phyloP scores from a whole-genome alignment of 92 coral and sea anemone genomes.

The Bergia puertoricense region DNA sequence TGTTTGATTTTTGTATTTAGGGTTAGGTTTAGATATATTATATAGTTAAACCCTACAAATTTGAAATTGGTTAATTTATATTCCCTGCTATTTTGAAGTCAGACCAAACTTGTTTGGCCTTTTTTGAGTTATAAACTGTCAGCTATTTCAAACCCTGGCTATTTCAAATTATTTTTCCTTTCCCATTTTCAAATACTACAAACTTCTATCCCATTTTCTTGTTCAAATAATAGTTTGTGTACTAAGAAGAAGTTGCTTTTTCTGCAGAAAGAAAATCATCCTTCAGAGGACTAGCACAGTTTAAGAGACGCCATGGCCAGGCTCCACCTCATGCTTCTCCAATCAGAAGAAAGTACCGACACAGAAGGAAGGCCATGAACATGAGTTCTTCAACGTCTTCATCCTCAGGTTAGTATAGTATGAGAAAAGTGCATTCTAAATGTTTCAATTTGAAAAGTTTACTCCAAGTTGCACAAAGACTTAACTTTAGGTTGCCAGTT shows the following conservation, averaged over 20 bases:
- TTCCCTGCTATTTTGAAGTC: no score
- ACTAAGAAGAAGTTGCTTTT: neutral
- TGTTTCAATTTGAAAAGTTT: neutral
- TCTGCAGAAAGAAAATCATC: slow-evolving; percentile 51
- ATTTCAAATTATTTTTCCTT: no score
- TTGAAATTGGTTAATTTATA: no score
- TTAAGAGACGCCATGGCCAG: slow-evolving; percentile 40
- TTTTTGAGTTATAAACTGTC: no score
- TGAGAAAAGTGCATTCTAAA: neutral
- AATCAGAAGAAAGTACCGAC: slow-evolving; percentile 69
- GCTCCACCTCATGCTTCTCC: slow-evolving; percentile 87
- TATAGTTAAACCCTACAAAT: no score
- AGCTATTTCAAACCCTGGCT: no score
- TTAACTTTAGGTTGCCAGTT: no score
- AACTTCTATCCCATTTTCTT: neutral
- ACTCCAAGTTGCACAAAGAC: no score
- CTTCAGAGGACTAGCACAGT: slow-evolving; percentile 44
- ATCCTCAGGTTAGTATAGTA: slow-evolving; percentile 41
- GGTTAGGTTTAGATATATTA: no score
- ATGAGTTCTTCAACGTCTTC: slow-evolving; percentile 92
- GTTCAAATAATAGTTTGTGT: neutral
- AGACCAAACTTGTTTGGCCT: no score
- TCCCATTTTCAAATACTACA: neutral
- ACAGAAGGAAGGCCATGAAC: slow-evolving; percentile 80
- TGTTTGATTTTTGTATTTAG: no score